Evolutionary conservation across 2,113 vertebrate genomes (phyloP).

Genomic region (Heterotilapia buettikoferi): DNA sequence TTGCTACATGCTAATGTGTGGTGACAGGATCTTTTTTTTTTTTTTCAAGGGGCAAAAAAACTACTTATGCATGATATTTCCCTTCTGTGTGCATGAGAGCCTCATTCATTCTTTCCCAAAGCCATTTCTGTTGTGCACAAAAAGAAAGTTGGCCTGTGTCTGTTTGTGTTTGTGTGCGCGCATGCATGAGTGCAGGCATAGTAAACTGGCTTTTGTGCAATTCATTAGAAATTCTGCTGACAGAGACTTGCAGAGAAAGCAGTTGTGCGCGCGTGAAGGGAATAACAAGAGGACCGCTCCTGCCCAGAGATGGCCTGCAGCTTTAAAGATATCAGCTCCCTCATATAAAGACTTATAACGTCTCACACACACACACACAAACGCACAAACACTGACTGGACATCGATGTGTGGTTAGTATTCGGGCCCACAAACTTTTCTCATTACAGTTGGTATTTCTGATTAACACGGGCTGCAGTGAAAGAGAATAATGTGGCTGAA

Average conservation of each 20-base stretch:
- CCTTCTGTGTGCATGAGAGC: not conserved
- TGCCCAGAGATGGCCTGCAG: constrained; percentile 48
- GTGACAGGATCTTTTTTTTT: not conserved
- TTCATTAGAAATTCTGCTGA: constrained; percentile 68
- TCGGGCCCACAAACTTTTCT: constrained; percentile 30
- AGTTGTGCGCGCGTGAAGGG: constrained; percentile 27
- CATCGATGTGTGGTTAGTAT: constrained; percentile 19
- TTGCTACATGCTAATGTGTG: not conserved
- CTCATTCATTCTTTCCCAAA: constrained; percentile 27
- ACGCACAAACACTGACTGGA: not conserved
- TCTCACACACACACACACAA: not conserved
- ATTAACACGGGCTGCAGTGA: constrained; percentile 17
- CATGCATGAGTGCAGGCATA: constrained; percentile 21
- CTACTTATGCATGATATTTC: constrained; percentile 25
- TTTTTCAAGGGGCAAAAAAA: not conserved
- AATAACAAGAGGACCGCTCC: constrained; percentile 48
- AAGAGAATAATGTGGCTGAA: not conserved
- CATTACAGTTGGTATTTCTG: constrained; percentile 33
- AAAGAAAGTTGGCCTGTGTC: not conserved
- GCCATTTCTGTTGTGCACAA: constrained; percentile 10
- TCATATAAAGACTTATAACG: constrained; percentile 1
- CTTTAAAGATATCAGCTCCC: constrained; percentile 51
- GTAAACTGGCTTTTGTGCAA: constrained; percentile 49
- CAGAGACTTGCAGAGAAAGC: constrained; percentile 46
- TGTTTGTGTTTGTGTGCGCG: not conserved